phyloP scores from a whole-genome alignment of 2,888 invertebrate species.

The Willowsia nigromaculata region DNA sequence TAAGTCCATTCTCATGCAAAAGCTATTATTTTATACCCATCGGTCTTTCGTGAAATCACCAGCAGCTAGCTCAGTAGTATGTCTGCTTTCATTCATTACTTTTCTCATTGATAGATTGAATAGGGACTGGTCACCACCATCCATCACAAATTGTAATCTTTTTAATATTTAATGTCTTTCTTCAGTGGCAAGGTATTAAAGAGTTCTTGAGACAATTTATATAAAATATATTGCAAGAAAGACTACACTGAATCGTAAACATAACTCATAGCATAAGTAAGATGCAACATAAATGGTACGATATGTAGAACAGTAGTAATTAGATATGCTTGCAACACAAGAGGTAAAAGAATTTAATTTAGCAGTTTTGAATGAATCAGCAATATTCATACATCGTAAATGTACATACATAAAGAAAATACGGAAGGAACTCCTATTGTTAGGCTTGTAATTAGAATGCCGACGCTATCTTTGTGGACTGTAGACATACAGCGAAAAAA shows the following conservation, averaged over 20 bases:
- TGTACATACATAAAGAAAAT: too few species aligned
- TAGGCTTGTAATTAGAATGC: background rate
- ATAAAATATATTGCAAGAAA: background rate
- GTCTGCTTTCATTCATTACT: conserved; percentile 1
- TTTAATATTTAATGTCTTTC: conserved; percentile 22
- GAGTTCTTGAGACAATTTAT: background rate
- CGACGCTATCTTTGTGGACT: background rate
- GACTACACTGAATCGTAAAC: background rate
- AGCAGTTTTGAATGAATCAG: conserved; percentile 15
- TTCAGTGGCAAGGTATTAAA: background rate
- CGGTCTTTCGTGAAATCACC: conserved; percentile 52
- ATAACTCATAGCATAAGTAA: background rate
- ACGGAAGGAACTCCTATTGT: background rate
- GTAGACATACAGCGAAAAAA: background rate
- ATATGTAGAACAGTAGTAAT: conserved; percentile 9
- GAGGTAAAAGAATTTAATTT: background rate
- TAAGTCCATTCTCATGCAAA: conserved; percentile 21
- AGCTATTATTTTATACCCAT: conserved; percentile 34
- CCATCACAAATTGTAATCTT: background rate
- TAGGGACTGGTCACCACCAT: background rate
- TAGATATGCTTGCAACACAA: background rate
- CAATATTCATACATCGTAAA: background rate
- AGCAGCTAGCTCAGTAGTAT: conserved; percentile 21
- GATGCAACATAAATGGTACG: background rate
- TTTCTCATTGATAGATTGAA: background rate